Evolutionary conservation across 2,113 vertebrate genomes (phyloP), one percentile per base, ranked within the genome.

Genomic region (Dryoscopus gambensis): DNA sequence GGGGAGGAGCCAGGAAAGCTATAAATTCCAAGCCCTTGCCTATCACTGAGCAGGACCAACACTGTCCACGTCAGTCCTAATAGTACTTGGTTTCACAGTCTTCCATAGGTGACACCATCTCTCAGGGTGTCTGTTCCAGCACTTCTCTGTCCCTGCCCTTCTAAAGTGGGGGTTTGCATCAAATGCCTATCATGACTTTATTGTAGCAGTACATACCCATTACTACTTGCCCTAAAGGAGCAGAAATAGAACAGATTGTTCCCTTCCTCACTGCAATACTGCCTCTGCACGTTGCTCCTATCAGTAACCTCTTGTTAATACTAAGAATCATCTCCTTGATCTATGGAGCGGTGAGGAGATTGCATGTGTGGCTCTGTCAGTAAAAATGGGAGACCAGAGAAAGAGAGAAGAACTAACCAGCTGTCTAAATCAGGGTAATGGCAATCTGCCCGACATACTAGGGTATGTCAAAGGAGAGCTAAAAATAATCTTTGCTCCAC

Each of bases 91-190:
- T 71, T 82, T 87, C 55, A 28, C 3, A 15, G 21, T 47, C 10
- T 80, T 83, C 59, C 37, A 25, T 5, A 80, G 37, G 9, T 22
- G 18, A 22, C 21, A 56, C 18, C 42, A 70, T 22, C 13, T 70
- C 35, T 74, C 2, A 11, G 77, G 33, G 33, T n/a, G 22, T 28
- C 15, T 57, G 8, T 35, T 83, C 46, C 71, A 53, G 19, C 21
- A 62, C 12, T 68, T 25, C 14, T 35, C 31, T 47, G 6, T n/a
- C n/a, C 31, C 76, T 57, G 21, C 31, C 25, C 20, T 70, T 77
- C 40, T 37, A 40, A 86, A 63, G 30, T 22, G 44, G 1, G 0
- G 0, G 4, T 84, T 88, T 23, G 8, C 37, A 28, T 18, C 50
- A 67, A 28, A 57, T 37, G 9, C 52, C 39, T 70, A 42, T 53